A percentile compares a stretch with the other conserved stretches of the same genome.
Conservation (phyloP, 2,797 vertebrate species). For the Microctenopoma stevenorrisi region DNA sequence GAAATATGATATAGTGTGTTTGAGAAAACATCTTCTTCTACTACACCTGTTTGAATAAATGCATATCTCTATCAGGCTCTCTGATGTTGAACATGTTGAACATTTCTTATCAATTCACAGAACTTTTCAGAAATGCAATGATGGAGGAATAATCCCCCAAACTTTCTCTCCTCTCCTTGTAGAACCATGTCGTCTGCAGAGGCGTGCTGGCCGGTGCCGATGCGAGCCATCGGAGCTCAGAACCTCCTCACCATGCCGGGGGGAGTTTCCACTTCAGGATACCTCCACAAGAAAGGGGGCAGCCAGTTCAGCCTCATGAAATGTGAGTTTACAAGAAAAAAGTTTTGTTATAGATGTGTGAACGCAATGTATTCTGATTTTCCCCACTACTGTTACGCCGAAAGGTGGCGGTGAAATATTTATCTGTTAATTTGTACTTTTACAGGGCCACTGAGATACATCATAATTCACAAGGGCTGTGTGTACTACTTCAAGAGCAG, state of each 20-base stretch:
- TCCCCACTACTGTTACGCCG: too few species aligned
- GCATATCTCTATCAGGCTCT: too few species aligned
- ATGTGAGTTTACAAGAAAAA: constrained; percentile 85
- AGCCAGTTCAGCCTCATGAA: constrained; percentile 95
- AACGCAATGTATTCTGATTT: too few species aligned
- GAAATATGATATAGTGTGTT: too few species aligned
- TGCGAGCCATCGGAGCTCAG: constrained; percentile 97
- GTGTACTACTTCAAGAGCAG: constrained; percentile 98
- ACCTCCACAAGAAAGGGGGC: constrained; percentile 97
- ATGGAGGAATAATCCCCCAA: too few species aligned
- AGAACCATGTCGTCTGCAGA: constrained; percentile 91
- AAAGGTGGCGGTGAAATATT: neutral
- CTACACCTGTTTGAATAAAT: too few species aligned
- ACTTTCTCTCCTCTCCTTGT: neutral
- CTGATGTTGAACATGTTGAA: too few species aligned
- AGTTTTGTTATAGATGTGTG: neutral
- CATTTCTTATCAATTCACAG: too few species aligned
- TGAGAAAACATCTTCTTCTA: too few species aligned
- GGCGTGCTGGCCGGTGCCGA: constrained; percentile 91
- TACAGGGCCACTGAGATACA: constrained; percentile 94
- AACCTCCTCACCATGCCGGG: constrained; percentile 98
- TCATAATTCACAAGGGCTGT: constrained; percentile 95
- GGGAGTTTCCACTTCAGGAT: constrained; percentile 90
- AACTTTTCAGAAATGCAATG: too few species aligned
- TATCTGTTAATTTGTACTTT: neutral